A percentile compares a stretch with the other conserved stretches of the same genome.
phyloP scores from a whole-genome alignment of 2,113 vertebrate genomes.

The Felis catus region F.catus_Fca126_mat1.0 CM031417.1:60422501-60423000 shows the following conservation, averaged over 20 bases:
- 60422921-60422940: slow-evolving; percentile 19
- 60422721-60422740: background rate
- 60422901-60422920: background rate
- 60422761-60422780: background rate
- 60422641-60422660: background rate
- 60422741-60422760: background rate
- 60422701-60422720: background rate
- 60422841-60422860: background rate
- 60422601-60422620: background rate
- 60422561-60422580: background rate
- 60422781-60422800: background rate
- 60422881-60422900: background rate
- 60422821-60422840: background rate
- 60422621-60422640: background rate
- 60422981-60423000: background rate
- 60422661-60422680: background rate
- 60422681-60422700: background rate
- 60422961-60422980: background rate
- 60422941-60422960: background rate
- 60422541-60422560: background rate
- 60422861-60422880: background rate
- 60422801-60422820: background rate
- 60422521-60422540: slow-evolving; percentile 6
- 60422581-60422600: background rate
- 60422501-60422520: background rate